These are phyloP conservation scores for Trichoplusia ni DNA, from an alignment of 1,140 invertebrate genomes.

Conservation along the genomic window DNA sequence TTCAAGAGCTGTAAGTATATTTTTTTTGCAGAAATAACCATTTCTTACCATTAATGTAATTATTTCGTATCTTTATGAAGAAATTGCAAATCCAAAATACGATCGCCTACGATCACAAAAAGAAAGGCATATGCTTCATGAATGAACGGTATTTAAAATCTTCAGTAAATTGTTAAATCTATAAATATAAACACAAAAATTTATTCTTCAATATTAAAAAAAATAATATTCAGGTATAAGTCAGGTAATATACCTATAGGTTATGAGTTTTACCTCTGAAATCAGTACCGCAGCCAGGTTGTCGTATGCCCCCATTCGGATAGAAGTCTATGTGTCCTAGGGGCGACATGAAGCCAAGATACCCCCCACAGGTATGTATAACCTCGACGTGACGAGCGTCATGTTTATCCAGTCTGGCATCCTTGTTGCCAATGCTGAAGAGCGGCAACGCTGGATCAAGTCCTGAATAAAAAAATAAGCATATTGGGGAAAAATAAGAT, in stretches of 20 bases:
- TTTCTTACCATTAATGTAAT: no score
- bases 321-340: conserved; percentile 88
- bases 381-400: conserved; percentile 88
- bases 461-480: conserved; percentile 54
- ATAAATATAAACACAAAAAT: no score
- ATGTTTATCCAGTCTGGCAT: conserved; percentile 83
- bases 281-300: conserved; percentile 85
- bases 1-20: no score
- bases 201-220: no score
- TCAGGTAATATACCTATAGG: not conserved
- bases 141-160: no score
- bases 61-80: no score
- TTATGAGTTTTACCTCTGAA: conserved; percentile 63
- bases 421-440: conserved; percentile 75
- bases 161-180: no score
- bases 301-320: conserved; percentile 85
- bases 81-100: no score
- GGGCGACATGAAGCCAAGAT: conserved; percentile 83
- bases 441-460: conserved; percentile 83
- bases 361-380: conserved; percentile 87
- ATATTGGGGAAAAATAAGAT: not conserved
- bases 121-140: no score
- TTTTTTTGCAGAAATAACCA: no score
- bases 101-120: no score
- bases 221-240: not conserved